phyloP scores from a whole-genome alignment of 2,888 invertebrate genomes.

The Diaphora mendica region DNA sequence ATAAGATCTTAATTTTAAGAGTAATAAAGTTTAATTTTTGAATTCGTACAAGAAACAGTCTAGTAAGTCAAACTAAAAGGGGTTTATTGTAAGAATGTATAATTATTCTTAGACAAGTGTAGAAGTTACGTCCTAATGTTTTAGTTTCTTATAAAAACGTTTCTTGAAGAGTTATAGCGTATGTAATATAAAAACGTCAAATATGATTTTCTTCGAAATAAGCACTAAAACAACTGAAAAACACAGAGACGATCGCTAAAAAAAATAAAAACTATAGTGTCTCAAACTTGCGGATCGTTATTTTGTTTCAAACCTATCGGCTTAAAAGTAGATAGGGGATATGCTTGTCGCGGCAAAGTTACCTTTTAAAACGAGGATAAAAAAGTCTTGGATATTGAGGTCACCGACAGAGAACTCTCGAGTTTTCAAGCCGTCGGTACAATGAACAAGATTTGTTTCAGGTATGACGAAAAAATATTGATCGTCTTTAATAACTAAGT shows the following conservation, averaged over 20 bases:
- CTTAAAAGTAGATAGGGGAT: constrained; percentile 57
- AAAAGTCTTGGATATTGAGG: constrained; percentile 62
- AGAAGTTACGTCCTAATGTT: not conserved
- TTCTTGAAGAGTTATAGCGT: not conserved
- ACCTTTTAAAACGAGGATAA: constrained; percentile 64
- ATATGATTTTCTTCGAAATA: not conserved
- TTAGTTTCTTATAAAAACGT: not conserved
- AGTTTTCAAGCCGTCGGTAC: constrained; percentile 53
- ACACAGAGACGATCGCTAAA: not conserved
- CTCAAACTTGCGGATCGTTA: constrained; percentile 29
- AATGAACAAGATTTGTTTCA: constrained; percentile 48
- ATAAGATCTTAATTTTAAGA: not conserved
- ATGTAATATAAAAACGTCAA: too few relatives aligned
- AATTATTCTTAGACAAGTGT: too few relatives aligned
- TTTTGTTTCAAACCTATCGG: constrained; percentile 53
- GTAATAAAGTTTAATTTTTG: not conserved
- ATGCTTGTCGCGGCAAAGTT: constrained; percentile 57
- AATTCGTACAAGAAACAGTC: not conserved
- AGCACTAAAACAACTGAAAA: not conserved
- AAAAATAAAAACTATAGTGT: constrained; percentile 10
- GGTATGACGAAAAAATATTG: constrained; percentile 14
- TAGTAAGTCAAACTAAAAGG: not conserved
- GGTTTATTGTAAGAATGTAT: not conserved
- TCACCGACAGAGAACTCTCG: constrained; percentile 57
- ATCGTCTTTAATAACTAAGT: not conserved